Evolutionary conservation across 2,113 vertebrate genomes (phyloP), one percentile per base, ranked within the genome.

Genomic region (Coptodon bakossiorum): DNA sequence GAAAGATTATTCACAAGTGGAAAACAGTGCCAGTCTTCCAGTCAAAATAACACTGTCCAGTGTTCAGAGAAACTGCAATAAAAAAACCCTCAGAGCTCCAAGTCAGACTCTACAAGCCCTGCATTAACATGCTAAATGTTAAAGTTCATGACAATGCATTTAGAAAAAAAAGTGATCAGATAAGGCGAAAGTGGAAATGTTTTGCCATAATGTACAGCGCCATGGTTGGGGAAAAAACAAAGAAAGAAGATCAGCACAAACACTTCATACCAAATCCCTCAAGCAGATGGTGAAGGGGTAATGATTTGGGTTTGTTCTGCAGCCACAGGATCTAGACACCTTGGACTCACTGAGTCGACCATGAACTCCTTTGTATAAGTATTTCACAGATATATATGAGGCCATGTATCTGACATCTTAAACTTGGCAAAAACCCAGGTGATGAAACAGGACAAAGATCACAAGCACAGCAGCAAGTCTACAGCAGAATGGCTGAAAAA

Each of bases 51-150:
- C 12, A 43, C 5, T 22, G 19, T 71, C 36, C 7, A 71, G 9
- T 71, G 38, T 71, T 43, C n/a, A 2, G 66, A 24, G 38, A 71
- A 71, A 43, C 36, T 68, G 11, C 19, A 66, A 66, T 66, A 40
- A 68, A 68, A 6, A 16, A 71, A 71, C n/a, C 19, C 1, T 40
- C 3, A 71, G 36, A 40, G n/a, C 66, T 16, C 7, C 12, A 24
- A 24, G n/a, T 71, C 38, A 71, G 66, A 71, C n/a, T 43, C n/a
- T 24, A 71, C 36, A 71, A 0, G 66, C 36, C n/a, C n/a, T 9
- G n/a, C 0, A 0, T 43, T 71, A 71, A 22, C 12, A 71, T 43
- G 2, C 11, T 16, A 14, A 24, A 43, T 4, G 66, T 24, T 43
- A 22, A 71, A 71, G 19, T 43, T 43, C 12, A 9, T 71, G 7